These are phyloP conservation scores for Cryptocheilus praepositus DNA, from an alignment of 2,888 invertebrate species.

Conservation along the genomic window DNA sequence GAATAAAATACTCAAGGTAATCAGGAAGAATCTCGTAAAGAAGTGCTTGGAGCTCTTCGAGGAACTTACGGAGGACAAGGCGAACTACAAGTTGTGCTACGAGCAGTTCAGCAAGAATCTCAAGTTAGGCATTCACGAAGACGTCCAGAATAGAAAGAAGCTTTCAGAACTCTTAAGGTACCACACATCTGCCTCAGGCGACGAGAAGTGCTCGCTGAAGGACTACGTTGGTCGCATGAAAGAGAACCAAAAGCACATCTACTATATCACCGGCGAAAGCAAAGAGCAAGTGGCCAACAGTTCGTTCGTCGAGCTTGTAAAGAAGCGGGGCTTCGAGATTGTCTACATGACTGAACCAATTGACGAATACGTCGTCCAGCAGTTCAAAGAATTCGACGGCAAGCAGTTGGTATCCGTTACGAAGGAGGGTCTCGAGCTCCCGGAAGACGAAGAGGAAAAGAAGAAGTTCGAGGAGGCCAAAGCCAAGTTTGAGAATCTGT, in stretches of 20 bases:
- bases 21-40: constrained; percentile 98
- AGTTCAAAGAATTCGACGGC: constrained; percentile 98
- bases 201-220: constrained; percentile 93
- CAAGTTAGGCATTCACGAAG: constrained; percentile 98
- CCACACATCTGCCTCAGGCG: constrained; percentile 95
- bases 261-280: constrained; percentile 98
- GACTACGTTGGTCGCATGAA: constrained; percentile 99
- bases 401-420: constrained; percentile 97
- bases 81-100: constrained; percentile 98
- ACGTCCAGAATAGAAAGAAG: constrained; percentile 94
- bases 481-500: constrained; percentile 84
- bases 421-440: constrained; percentile 97
- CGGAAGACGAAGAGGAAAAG: constrained; percentile 97
- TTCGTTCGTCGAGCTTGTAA: constrained; percentile 98
- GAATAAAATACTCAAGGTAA: constrained; percentile 98
- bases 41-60: constrained; percentile 98
- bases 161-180: constrained; percentile 89
- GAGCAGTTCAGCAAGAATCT: constrained; percentile 98
- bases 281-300: constrained; percentile 96
- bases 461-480: constrained; percentile 96
- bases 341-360: constrained; percentile 99
- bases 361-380: constrained; percentile 99
- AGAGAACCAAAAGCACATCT: constrained; percentile 98
- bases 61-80: constrained; percentile 96
- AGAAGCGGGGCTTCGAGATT: constrained; percentile 98